Evolutionary conservation across 2,797 vertebrate species (phyloP), one percentile per base, ranked within the genome.

Genomic region (Microcaecilia unicolor): DNA sequence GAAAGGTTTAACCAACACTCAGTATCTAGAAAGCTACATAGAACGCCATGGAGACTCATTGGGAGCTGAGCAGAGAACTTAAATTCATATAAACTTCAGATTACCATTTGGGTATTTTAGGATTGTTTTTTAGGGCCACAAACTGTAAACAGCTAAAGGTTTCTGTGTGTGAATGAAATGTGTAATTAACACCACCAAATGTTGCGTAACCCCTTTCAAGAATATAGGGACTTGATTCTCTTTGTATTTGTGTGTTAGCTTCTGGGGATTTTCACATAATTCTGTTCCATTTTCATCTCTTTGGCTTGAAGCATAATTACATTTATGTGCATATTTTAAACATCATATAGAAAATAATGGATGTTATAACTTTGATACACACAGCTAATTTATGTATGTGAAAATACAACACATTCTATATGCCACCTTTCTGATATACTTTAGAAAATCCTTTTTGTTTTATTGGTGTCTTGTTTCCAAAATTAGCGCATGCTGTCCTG

Each of bases 1-100:
- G 5, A 6, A 42, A 28, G n/a, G 7, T 38, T 46, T 49, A 58
- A 43, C 48, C 44, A 41, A 67, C 55, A 60, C 55, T 65, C 64
- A 2, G 3, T 7, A 64, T 39, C 24, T 24, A 33, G 44, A 6
- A 39, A 29, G 64, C 41, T 37, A 34, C 20, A n/a, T 52, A 50
- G 51, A 11, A 25, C 48, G 25, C n/a, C n/a, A n/a, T n/a, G n/a
- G n/a, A n/a, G n/a, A n/a, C n/a, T n/a, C n/a, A n/a, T n/a, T n/a
- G n/a, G n/a, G n/a, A n/a, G n/a, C n/a, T n/a, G n/a, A n/a, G n/a
- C n/a, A n/a, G n/a, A n/a, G n/a, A n/a, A n/a, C n/a, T n/a, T n/a
- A n/a, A n/a, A n/a, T n/a, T n/a, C n/a, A n/a, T n/a, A n/a, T n/a
- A n/a, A n/a, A n/a, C n/a, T n/a, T n/a, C n/a, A n/a, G n/a, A n/a